Percentiles rank a stretch among this genome's conserved stretches.
Conservation (phyloP, 2,888 invertebrate species). For the Philopedon plagiatum region DNA sequence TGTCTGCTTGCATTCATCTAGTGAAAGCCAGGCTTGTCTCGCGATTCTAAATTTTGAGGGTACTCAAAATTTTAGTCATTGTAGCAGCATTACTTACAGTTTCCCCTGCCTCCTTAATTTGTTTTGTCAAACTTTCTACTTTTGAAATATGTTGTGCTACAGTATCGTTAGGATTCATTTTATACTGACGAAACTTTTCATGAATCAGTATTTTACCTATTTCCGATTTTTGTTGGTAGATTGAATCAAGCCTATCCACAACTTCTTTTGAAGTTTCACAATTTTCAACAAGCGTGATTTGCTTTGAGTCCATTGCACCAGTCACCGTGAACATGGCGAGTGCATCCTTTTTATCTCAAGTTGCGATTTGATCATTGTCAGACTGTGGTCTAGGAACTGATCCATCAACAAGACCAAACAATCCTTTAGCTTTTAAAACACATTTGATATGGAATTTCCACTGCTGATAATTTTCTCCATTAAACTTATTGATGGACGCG, state of each 20-base stretch:
- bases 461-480: conserved; percentile 12
- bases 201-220: too few relatives aligned
- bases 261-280: conserved; percentile 42
- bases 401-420: conserved; percentile 15
- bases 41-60: too few relatives aligned
- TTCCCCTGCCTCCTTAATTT: too few relatives aligned
- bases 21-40: too few relatives aligned
- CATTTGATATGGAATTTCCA: conserved; percentile 52
- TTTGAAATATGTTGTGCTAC: too few relatives aligned
- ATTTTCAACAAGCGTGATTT: conserved; percentile 55
- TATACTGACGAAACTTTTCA: too few relatives aligned
- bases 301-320: conserved; percentile 51
- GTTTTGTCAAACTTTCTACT: too few relatives aligned
- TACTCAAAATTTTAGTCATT: too few relatives aligned
- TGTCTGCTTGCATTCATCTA: too few relatives aligned
- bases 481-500: conserved; percentile 11
- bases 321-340: conserved; percentile 51
- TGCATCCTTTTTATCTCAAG: conserved; percentile 52
- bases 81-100: too few relatives aligned
- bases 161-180: too few relatives aligned
- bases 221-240: too few relatives aligned
- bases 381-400: background rate
- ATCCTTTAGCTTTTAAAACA: conserved; percentile 42
- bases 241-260: background rate
- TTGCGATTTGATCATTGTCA: background rate